These are phyloP conservation scores for Sericinus montela DNA, from an alignment of 2,888 invertebrate genomes.

Conservation along the genomic window DNA sequence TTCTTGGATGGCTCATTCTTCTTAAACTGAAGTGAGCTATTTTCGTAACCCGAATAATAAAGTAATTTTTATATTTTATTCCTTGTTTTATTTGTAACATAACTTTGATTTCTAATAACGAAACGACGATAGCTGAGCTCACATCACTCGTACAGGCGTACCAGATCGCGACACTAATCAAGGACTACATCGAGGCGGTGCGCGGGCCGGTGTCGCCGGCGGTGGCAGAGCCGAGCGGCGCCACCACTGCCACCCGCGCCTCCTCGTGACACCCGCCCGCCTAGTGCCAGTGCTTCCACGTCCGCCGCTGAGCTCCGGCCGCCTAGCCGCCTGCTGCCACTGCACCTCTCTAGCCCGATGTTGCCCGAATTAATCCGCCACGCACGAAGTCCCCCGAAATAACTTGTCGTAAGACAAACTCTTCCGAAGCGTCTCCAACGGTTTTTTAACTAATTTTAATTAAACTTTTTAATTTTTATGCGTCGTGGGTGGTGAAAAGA, in stretches of 20 bases:
- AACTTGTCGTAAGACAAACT: not conserved
- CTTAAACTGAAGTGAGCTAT: too few relatives aligned
- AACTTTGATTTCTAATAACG: too few relatives aligned
- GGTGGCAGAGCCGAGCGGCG: conserved; percentile 39
- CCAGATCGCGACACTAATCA: conserved; percentile 94
- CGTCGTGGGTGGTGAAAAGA: too few relatives aligned
- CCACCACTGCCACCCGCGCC: conserved; percentile 25
- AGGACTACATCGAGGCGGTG: conserved; percentile 85
- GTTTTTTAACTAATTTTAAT: too few relatives aligned
- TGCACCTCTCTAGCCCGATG: conserved; percentile 5
- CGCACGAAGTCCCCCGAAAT: too few relatives aligned
- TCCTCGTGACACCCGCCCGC: conserved; percentile 68
- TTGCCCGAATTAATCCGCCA: not conserved
- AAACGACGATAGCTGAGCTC: too few relatives aligned
- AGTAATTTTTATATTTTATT: too few relatives aligned
- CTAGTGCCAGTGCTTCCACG: conserved; percentile 79
- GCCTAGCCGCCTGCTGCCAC: conserved; percentile 4
- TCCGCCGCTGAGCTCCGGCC: conserved; percentile 46
- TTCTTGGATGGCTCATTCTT: too few relatives aligned
- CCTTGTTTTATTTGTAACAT: too few relatives aligned
- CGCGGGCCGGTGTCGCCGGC: conserved; percentile 73
- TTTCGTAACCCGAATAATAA: too few relatives aligned
- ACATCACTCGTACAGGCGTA: conserved; percentile 86
- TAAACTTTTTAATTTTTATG: too few relatives aligned
- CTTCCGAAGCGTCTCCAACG: not conserved